Conservation (phyloP, 2,888 invertebrate genomes). For the Phaedon cochleariae region DNA sequence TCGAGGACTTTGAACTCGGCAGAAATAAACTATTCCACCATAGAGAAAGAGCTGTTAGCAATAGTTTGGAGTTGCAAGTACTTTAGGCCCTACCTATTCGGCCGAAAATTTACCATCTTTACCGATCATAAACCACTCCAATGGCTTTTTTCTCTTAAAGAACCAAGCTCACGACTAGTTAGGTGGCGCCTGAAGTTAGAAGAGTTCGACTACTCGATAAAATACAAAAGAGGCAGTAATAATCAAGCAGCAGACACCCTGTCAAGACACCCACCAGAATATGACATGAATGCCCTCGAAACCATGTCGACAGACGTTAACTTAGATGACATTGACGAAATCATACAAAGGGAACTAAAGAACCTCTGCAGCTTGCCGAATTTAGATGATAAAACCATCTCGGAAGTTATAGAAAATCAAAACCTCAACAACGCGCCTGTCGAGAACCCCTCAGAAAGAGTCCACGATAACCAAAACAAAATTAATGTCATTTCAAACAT, state of each 20-base stretch:
- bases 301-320: no score
- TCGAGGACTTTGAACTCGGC: slow-evolving; percentile 15
- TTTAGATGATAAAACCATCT: no score
- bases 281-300: not conserved
- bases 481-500: no score
- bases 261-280: no score
- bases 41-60: slow-evolving; percentile 13
- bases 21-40: slow-evolving; percentile 15
- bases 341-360: no score
- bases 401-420: no score
- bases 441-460: no score
- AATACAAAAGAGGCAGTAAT: slow-evolving; percentile 29
- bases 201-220: slow-evolving; percentile 27
- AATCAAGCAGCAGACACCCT: slow-evolving; percentile 31
- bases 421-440: no score
- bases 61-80: slow-evolving; percentile 14
- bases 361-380: no score
- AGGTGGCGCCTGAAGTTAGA: slow-evolving; percentile 31
- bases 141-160: slow-evolving; percentile 38
- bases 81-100: slow-evolving; percentile 15
- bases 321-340: no score
- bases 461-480: no score
- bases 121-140: slow-evolving; percentile 42
- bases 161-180: slow-evolving; percentile 34
- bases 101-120: slow-evolving; percentile 12